phyloP scores from a whole-genome alignment of 2,888 invertebrate species.

The Amphipoea oculea region DNA sequence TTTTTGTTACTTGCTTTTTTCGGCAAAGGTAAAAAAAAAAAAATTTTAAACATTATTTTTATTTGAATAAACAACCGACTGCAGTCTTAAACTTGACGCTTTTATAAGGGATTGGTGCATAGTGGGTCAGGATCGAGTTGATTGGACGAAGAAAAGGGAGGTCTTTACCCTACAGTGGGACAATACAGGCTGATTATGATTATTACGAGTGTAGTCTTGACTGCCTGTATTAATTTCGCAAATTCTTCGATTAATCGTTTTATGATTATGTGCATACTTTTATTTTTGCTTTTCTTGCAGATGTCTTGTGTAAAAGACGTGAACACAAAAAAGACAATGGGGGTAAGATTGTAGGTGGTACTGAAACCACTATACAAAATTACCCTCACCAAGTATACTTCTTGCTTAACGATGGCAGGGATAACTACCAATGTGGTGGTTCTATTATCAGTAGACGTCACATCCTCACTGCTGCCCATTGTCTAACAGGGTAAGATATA shows the following conservation, averaged over 20 bases:
- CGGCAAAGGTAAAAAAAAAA: slow-evolving; percentile 54
- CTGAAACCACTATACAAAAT: slow-evolving; percentile 77
- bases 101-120: neutral
- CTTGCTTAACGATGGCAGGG: slow-evolving; percentile 71
- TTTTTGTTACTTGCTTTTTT: slow-evolving; percentile 50
- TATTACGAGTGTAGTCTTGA: neutral
- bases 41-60: neutral
- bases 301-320: slow-evolving; percentile 72
- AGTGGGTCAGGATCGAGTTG: neutral
- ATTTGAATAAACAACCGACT: neutral
- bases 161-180: neutral
- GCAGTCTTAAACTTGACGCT: neutral
- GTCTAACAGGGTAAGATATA: slow-evolving; percentile 79
- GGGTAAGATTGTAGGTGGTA: slow-evolving; percentile 85
- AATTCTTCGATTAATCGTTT: neutral
- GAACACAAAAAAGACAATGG: slow-evolving; percentile 58
- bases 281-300: slow-evolving; percentile 65
- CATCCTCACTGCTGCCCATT: slow-evolving; percentile 88
- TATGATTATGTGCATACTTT: neutral
- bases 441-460: slow-evolving; percentile 80
- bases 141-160: neutral
- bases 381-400: slow-evolving; percentile 85
- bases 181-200: neutral
- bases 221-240: neutral
- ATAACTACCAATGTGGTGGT: slow-evolving; percentile 85